Evolutionary conservation across 2,888 invertebrate genomes (phyloP).

Genomic region (Amphipoea lucens): DNA sequence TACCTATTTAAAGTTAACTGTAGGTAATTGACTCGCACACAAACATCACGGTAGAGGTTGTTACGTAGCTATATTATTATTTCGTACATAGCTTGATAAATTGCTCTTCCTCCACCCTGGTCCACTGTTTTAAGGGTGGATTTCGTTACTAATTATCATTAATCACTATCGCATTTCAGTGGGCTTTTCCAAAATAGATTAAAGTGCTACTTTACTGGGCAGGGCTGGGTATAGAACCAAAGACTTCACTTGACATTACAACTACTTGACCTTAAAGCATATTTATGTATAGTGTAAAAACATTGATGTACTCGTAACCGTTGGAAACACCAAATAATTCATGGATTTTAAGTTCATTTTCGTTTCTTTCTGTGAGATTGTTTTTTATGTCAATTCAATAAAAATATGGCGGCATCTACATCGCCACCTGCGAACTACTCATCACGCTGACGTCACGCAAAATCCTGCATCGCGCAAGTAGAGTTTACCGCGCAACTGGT

Average conservation of each 20-base stretch:
- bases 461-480: background rate
- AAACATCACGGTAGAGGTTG: background rate
- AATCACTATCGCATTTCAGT: background rate
- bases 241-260: background rate
- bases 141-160: background rate
- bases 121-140: background rate
- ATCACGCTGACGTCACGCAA: background rate
- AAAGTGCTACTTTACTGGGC: background rate
- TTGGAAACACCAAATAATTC: background rate
- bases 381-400: background rate
- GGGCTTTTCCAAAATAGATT: background rate
- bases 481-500: background rate
- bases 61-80: background rate
- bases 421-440: background rate
- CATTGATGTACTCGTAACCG: background rate
- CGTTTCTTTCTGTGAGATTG: background rate
- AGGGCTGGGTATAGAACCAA: background rate
- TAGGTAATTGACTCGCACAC: background rate
- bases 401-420: background rate
- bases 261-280: background rate
- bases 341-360: background rate
- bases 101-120: background rate
- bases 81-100: background rate
- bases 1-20: constrained; percentile 27
- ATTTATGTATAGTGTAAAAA: background rate